A percentile compares a stretch with the other conserved stretches of the same genome.
phyloP scores from a whole-genome alignment of 2,113 vertebrate species.

The Sterrhoptilus dennistouni region DNA sequence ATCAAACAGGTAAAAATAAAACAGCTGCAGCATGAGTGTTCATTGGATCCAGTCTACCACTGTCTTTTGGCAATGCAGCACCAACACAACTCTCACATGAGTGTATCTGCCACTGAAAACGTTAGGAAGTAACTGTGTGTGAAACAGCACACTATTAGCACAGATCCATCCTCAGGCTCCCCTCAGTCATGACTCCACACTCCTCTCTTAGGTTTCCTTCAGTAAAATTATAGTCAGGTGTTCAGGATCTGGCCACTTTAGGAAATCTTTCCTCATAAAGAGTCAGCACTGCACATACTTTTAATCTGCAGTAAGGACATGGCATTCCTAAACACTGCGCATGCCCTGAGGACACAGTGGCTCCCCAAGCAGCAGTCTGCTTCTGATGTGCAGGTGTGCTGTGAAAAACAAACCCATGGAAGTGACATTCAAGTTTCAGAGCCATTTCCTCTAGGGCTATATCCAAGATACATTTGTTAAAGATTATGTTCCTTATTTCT shows the following conservation, averaged over 20 bases:
- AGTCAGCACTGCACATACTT: neutral
- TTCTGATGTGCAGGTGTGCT: neutral
- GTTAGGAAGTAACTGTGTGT: neutral
- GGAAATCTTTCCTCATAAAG: neutral
- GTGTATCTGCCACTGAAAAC: neutral
- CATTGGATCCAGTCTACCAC: neutral
- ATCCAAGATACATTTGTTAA: neutral
- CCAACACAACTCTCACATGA: neutral
- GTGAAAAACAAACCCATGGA: neutral
- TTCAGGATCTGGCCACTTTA: neutral
- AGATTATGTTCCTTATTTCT: neutral
- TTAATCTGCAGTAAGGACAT: neutral
- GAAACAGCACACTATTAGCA: neutral
- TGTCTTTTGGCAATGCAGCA: neutral
- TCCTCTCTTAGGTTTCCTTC: neutral
- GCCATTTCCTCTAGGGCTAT: neutral
- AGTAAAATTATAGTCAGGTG: neutral
- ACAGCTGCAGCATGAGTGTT: neutral
- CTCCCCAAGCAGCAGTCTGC: neutral
- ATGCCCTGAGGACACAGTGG: neutral
- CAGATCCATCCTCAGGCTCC: neutral
- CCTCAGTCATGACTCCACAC: neutral
- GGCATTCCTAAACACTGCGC: neutral
- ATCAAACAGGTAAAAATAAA: constrained; percentile 29
- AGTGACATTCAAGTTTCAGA: neutral